Percentiles rank a stretch among this genome's conserved stretches.
These are phyloP conservation scores for Ypsolopha sequella DNA, from an alignment of 2,888 invertebrate genomes.

Conservation along the genomic window DNA sequence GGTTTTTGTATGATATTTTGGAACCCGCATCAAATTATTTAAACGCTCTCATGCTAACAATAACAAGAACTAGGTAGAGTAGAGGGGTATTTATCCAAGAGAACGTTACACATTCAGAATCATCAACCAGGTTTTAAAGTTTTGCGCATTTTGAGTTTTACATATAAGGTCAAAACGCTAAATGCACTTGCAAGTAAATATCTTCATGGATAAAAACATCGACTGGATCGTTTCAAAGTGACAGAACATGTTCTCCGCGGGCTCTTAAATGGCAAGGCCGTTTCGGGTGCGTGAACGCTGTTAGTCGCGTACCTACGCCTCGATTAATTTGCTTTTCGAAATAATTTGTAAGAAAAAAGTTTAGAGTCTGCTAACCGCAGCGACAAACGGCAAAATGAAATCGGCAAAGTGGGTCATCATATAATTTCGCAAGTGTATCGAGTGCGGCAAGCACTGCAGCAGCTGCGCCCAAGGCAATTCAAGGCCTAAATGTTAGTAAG, in stretches of 20 bases:
- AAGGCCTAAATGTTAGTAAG: conserved; percentile 44
- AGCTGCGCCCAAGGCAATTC: conserved; percentile 58
- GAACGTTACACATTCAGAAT: too few relatives aligned
- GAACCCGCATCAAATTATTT: too few relatives aligned
- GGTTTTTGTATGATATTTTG: not conserved
- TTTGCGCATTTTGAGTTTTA: too few relatives aligned
- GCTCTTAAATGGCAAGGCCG: conserved; percentile 24
- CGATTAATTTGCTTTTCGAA: conserved; percentile 26
- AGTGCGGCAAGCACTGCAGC: conserved; percentile 64
- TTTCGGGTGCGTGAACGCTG: conserved; percentile 21
- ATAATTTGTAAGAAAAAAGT: conserved; percentile 33
- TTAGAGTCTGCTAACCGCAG: conserved; percentile 34
- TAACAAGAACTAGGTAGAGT: too few relatives aligned
- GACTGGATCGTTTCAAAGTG: conserved; percentile 12
- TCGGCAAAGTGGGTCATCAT: conserved; percentile 64
- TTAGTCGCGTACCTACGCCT: not conserved
- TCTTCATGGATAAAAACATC: not conserved
- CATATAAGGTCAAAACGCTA: not conserved
- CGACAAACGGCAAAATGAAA: conserved; percentile 56
- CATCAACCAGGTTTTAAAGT: too few relatives aligned
- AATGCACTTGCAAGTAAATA: not conserved
- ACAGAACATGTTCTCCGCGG: conserved; percentile 14
- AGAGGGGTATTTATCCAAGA: too few relatives aligned
- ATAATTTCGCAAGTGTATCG: conserved; percentile 67
- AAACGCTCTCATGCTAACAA: too few relatives aligned